phyloP scores from a whole-genome alignment of 2,113 vertebrate genomes.

The Montifringilla adamsi region DNA sequence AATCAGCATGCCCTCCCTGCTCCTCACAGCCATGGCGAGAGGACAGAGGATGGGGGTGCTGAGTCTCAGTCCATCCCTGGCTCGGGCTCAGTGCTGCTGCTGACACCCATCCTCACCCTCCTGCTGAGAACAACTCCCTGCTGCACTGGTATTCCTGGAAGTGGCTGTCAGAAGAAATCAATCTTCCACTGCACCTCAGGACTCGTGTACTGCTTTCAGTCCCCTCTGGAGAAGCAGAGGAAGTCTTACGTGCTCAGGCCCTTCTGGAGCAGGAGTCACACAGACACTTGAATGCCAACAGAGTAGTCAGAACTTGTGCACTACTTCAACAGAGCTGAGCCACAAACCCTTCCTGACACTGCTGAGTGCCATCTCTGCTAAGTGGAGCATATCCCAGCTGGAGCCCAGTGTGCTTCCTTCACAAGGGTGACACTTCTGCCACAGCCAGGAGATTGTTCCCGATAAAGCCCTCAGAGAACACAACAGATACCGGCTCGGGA shows the following conservation, averaged over 20 bases:
- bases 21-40: not conserved
- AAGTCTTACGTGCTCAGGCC: not conserved
- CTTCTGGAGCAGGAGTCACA: not conserved
- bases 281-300: not conserved
- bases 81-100: not conserved
- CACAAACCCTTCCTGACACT: not conserved
- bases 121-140: not conserved
- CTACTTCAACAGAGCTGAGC: not conserved
- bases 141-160: not conserved
- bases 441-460: not conserved
- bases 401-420: not conserved
- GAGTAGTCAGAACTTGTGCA: not conserved
- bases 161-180: not conserved
- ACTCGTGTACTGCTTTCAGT: not conserved
- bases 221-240: not conserved
- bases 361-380: not conserved
- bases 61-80: not conserved
- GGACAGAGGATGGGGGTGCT: not conserved
- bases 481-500: not conserved
- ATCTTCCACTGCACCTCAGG: not conserved
- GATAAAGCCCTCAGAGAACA: not conserved
- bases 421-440: not conserved
- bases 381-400: not conserved
- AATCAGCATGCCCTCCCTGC: not conserved
- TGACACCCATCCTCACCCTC: not conserved